Conservation (phyloP, 2,113 vertebrate genomes). For the Lipophrys pholis region DNA sequence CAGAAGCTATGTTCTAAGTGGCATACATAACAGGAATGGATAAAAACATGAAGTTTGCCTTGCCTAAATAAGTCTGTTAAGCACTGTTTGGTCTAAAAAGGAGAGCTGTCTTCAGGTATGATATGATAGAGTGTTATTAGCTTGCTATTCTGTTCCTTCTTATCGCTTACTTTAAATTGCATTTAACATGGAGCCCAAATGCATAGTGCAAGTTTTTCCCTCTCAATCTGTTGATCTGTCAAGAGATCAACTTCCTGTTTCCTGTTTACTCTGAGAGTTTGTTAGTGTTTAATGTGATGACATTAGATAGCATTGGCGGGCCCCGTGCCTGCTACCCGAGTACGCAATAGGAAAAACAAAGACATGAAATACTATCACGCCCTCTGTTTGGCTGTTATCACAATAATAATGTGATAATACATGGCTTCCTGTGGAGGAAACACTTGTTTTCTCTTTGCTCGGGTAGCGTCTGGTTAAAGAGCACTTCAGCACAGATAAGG, state of each 20-base stretch:
- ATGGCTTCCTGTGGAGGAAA: slow-evolving; percentile 68
- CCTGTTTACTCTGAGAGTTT: slow-evolving; percentile 75
- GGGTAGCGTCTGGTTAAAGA: slow-evolving; percentile 31
- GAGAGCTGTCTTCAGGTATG: no score
- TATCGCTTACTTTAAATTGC: slow-evolving; percentile 26
- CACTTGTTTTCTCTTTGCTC: slow-evolving; percentile 42
- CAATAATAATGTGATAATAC: slow-evolving; percentile 63
- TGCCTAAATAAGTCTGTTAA: no score
- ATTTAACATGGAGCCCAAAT: slow-evolving; percentile 25
- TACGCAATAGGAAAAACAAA: slow-evolving; percentile 55
- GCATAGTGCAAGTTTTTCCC: slow-evolving; percentile 41
- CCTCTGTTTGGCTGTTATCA: slow-evolving; percentile 45
- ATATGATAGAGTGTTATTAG: no score
- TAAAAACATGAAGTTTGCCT: no score
- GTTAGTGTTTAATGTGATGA: slow-evolving; percentile 72
- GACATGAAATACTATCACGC: slow-evolving; percentile 55
- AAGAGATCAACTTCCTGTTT: slow-evolving; percentile 75
- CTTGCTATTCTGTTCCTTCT: not conserved
- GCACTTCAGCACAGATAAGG: slow-evolving; percentile 29
- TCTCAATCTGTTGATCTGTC: slow-evolving; percentile 56
- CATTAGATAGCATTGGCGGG: slow-evolving; percentile 65
- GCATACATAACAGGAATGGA: no score
- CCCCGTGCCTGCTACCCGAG: slow-evolving; percentile 27
- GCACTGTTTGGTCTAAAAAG: no score
- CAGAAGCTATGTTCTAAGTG: no score